Evolutionary conservation across 2,113 vertebrate genomes (phyloP).

Genomic region (Globicephala melas): DNA sequence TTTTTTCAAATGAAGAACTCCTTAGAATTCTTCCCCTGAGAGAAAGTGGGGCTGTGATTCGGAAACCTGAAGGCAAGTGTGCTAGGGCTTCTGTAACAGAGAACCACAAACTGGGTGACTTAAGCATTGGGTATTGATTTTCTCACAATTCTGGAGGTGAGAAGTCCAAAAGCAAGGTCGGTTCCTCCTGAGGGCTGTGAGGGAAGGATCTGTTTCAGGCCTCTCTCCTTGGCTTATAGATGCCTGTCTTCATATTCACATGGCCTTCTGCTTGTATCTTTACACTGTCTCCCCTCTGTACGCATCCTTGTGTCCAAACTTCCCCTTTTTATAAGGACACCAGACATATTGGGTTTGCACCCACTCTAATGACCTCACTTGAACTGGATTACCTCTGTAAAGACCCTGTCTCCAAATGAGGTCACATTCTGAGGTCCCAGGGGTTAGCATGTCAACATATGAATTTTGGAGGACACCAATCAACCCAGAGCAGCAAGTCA

Average conservation of each 20-base stretch:
- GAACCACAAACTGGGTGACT: neutral
- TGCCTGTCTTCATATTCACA: neutral
- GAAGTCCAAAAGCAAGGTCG: neutral
- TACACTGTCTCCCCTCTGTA: neutral
- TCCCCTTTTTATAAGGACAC: neutral
- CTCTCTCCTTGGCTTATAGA: neutral
- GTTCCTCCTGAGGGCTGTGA: neutral
- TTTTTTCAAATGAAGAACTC: neutral
- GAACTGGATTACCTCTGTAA: neutral
- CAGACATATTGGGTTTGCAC: neutral
- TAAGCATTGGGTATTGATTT: neutral
- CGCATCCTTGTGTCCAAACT: neutral
- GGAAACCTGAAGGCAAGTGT: neutral
- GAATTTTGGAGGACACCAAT: neutral
- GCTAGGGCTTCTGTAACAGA: neutral
- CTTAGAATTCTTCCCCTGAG: neutral
- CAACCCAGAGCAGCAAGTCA: neutral
- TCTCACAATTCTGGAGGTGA: neutral
- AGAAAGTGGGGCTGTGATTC: neutral
- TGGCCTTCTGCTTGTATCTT: neutral
- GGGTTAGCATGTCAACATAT: neutral
- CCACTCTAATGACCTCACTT: neutral
- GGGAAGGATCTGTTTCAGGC: neutral
- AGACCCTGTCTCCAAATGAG: neutral
- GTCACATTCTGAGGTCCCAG: neutral